A percentile compares a stretch with the other conserved stretches of the same genome.
These are phyloP conservation scores for Drosophila pegasa DNA, from an alignment of 2,888 invertebrate species.

Conservation along the genomic window DNA sequence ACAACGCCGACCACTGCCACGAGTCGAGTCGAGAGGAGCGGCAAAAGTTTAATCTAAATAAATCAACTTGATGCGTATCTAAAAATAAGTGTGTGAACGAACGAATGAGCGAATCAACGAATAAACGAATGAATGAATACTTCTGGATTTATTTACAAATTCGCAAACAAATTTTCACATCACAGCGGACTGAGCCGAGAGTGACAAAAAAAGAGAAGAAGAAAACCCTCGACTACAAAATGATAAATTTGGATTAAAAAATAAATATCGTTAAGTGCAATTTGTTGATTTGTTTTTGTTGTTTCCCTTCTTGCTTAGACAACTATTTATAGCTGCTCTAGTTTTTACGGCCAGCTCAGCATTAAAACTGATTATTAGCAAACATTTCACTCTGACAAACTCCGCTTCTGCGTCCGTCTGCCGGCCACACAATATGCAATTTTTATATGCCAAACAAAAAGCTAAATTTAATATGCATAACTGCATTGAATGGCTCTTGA, in stretches of 20 bases:
- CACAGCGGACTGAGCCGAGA: constrained; percentile 22
- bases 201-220: background rate
- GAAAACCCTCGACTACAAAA: constrained; percentile 1
- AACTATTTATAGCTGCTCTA: constrained; percentile 7
- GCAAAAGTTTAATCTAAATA: constrained; percentile 75
- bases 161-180: constrained; percentile 78
- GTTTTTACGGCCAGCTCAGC: constrained; percentile 17
- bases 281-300: constrained; percentile 26
- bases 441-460: constrained; percentile 59
- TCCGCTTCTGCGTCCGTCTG: constrained; percentile 38
- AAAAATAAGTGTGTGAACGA: constrained; percentile 58
- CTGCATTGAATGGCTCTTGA: constrained; percentile 71
- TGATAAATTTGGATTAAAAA: constrained; percentile 14
- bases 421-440: constrained; percentile 57
- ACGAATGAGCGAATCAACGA: constrained; percentile 24
- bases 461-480: constrained; percentile 70
- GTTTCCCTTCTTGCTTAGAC: constrained; percentile 7
- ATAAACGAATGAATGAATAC: constrained; percentile 53
- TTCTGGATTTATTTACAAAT: constrained; percentile 79
- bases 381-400: constrained; percentile 42
- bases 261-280: constrained; percentile 31
- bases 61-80: constrained; percentile 81
- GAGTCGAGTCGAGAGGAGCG: constrained; percentile 51
- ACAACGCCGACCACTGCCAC: constrained; percentile 41
- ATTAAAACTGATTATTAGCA: constrained; percentile 64